Evolutionary conservation across 2,888 invertebrate genomes (phyloP), one percentile per base, ranked within the genome.

Genomic region (Drosophila heteroneura): DNA sequence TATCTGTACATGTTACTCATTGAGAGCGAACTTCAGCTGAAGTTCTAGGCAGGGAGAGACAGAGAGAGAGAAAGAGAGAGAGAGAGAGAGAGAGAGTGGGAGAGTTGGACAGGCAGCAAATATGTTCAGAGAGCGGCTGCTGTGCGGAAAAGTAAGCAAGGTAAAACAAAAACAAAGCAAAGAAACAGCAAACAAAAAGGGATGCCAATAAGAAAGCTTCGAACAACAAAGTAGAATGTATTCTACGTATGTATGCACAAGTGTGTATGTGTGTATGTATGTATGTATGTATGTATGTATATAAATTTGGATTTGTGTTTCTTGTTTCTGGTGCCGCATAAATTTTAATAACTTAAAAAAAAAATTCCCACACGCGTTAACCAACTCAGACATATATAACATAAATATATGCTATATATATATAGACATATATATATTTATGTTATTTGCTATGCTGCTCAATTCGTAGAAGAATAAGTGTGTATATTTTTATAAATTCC

Each of bases 271-370:
- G 30, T 47, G 44, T 51, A 26, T 56, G 30, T 49, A 26, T 49
- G 16, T 57, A 30, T 57, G 16, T 39, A 33, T 39, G 26, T 60
- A 26, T 66, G 41, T 32, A 12, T 32, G 12, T 58, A 30, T 39
- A 30, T 51, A 30, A 37, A 30, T n/a, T 30, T 39, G 32, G 12
- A 22, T 53, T 26, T 69, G 35, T 33, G 35, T 51, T 61, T 65
- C 56, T 26, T 70, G 28, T 54, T 60, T 52, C 69, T 70, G 32
- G 37, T 60, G 56, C 69, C 64, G 74, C 81, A 85, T 88, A 81
- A 70, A 79, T 90, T 82, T 79, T 58, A 79, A 83, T 77, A 82
- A 82, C 75, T 82, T 76, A 54, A 70, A 73, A 77, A 14, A 30
- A 79, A 83, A 65, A 56, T 70, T 64, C 70, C 74, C 79, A 69